Evolutionary conservation across 2,888 invertebrate species (phyloP), one percentile per base, ranked within the genome.

Genomic region (Stenodera caucasica): DNA sequence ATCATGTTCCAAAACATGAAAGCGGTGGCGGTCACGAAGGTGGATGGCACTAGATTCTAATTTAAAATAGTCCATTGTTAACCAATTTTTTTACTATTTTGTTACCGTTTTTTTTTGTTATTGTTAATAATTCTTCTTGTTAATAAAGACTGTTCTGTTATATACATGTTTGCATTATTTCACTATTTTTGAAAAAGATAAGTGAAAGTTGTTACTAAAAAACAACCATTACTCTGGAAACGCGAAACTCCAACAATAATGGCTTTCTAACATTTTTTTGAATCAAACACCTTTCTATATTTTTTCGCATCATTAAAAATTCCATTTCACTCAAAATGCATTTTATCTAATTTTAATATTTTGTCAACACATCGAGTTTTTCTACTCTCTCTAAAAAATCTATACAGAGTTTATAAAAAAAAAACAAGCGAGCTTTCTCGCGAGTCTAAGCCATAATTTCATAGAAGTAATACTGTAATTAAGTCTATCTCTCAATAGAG

Each of bases 1-100:
- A 26, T 12, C 11, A 21, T 15, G 15, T 18, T 40, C 2, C n/a
- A n/a, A n/a, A n/a, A n/a, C n/a, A n/a, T n/a, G 63, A 61, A 14
- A 61, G 61, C 32, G 58, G 53, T 15, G 60, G 61, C 26, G 60
- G 57, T 50, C 51, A 60, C 14, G 62, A 56, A 58, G 61, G 67
- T 49, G 67, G 67, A 53, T 69, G 70, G 69, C 64, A 67, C 55
- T 67, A 67, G 57, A 54, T 49, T 52, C 23, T 57, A 29, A 6
- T 32, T 4, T 21, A 7, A 33, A 30, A 33, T 29, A 52, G 12
- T 33, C 52, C 21, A 14, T 30, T 45, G 45, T 45, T 45, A 45
- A 12, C 52, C 52, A 15, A 57, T 23, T 45, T 55, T 55, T 21
- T 37, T 53, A 23, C 50, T 50, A 55, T 40, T 58, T 61, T 57